Conservation (phyloP, 2,113 vertebrate species). For the Cephalopterus ornatus region DNA sequence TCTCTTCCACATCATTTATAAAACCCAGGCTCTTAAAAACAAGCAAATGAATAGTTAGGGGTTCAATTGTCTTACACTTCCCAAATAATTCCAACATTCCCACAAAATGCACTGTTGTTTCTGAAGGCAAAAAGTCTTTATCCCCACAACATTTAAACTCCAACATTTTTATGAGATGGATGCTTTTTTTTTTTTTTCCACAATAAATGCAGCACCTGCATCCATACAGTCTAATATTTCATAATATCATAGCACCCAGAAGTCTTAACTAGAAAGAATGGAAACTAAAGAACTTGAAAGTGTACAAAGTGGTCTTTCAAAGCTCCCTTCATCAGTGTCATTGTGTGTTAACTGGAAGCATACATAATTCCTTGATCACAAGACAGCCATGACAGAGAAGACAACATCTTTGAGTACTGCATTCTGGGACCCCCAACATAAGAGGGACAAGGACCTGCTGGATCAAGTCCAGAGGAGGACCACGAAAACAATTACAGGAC, state of each 20-base stretch:
- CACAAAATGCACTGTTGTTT: neutral
- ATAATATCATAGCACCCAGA: neutral
- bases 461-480: neutral
- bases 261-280: neutral
- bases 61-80: conserved; percentile 2
- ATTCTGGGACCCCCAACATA: neutral
- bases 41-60: conserved; percentile 5
- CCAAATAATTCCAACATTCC: neutral
- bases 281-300: neutral
- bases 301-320: neutral
- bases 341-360: neutral
- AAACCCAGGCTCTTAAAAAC: conserved; percentile 23
- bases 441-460: neutral
- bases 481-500: neutral
- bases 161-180: neutral
- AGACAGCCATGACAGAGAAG: neutral
- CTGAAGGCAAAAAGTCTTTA: neutral
- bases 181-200: neutral
- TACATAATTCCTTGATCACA: neutral
- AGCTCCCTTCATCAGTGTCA: neutral
- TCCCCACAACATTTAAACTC: neutral
- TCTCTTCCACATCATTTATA: conserved; percentile 43
- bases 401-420: neutral
- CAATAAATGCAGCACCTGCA: neutral
- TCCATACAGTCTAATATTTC: neutral